These are phyloP conservation scores for Hirudinaria manillensis DNA, from an alignment of 2,888 invertebrate species.

Conservation along the genomic window DNA sequence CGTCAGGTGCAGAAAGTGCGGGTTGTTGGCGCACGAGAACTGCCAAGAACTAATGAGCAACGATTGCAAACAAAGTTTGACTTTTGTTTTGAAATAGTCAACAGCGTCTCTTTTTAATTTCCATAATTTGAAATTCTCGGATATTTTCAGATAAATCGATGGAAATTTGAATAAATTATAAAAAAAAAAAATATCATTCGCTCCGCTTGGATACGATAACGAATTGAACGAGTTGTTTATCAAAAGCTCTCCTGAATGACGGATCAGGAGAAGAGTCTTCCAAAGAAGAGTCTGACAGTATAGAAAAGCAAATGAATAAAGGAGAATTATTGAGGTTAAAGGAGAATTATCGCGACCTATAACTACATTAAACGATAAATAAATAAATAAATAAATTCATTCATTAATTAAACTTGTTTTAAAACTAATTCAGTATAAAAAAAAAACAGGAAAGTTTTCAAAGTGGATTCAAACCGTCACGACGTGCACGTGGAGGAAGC, in stretches of 20 bases:
- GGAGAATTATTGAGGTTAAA: constrained; percentile 4
- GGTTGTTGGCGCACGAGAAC: constrained; percentile 99
- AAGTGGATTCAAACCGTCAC: constrained; percentile 91
- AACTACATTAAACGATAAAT: too few relatives aligned
- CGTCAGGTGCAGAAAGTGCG: constrained; percentile 94
- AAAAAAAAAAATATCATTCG: too few relatives aligned
- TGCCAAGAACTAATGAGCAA: constrained; percentile 98
- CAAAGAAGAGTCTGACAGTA: not conserved
- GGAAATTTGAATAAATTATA: too few relatives aligned
- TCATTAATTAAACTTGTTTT: not conserved
- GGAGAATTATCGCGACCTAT: constrained; percentile 10
- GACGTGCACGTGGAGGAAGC: constrained; percentile 91
- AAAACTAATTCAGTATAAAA: not conserved
- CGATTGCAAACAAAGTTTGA: constrained; percentile 95
- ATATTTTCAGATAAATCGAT: too few relatives aligned
- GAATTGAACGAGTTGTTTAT: too few relatives aligned
- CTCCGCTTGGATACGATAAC: too few relatives aligned
- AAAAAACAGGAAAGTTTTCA: constrained; percentile 80
- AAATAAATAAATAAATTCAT: too few relatives aligned
- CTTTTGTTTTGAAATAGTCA: too few relatives aligned
- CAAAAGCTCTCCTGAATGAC: too few relatives aligned
- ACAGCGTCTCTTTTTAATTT: too few relatives aligned
- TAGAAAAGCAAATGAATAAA: not conserved
- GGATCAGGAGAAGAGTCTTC: too few relatives aligned
- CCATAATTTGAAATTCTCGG: too few relatives aligned